Conservation (phyloP, 37 sponge, comb jelly and placozoan species). For the Cliona cf. orientalis region DNA sequence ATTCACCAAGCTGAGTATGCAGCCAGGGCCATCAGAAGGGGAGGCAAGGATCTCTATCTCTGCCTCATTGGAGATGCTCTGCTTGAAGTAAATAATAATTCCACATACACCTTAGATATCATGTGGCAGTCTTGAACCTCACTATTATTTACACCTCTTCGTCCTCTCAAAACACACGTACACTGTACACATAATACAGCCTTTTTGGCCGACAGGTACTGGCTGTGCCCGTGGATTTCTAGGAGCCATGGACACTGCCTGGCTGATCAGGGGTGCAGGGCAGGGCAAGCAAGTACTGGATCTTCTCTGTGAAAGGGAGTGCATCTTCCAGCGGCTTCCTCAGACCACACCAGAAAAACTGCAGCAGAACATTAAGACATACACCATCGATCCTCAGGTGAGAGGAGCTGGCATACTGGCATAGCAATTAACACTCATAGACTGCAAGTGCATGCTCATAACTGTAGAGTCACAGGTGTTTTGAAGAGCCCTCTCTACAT, state of each 20-base stretch:
- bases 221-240: slow-evolving; percentile 96
- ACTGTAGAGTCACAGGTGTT: too few relatives aligned
- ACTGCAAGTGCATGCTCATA: too few relatives aligned
- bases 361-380: slow-evolving; percentile 52
- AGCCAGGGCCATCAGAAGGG: slow-evolving; percentile 60
- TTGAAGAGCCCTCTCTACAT: too few relatives aligned
- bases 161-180: background rate
- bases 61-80: slow-evolving; percentile 92
- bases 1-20: slow-evolving; percentile 93
- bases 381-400: slow-evolving; percentile 87
- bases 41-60: slow-evolving; percentile 79
- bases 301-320: slow-evolving; percentile 88
- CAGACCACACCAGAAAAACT: slow-evolving; percentile 94
- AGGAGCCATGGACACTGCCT: slow-evolving; percentile 92
- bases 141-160: background rate
- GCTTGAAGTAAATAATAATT: slow-evolving; percentile 77
- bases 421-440: too few relatives aligned
- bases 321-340: slow-evolving; percentile 82
- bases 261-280: slow-evolving; percentile 85
- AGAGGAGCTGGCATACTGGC: too few relatives aligned
- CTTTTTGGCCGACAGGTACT: slow-evolving; percentile 98
- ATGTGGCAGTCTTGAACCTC: background rate
- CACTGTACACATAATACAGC: slow-evolving; percentile 55
- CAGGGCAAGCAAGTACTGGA: slow-evolving; percentile 62
- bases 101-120: background rate